These are phyloP conservation scores for Acronicta alni DNA, from an alignment of 2,888 invertebrate genomes.

Conservation along the genomic window DNA sequence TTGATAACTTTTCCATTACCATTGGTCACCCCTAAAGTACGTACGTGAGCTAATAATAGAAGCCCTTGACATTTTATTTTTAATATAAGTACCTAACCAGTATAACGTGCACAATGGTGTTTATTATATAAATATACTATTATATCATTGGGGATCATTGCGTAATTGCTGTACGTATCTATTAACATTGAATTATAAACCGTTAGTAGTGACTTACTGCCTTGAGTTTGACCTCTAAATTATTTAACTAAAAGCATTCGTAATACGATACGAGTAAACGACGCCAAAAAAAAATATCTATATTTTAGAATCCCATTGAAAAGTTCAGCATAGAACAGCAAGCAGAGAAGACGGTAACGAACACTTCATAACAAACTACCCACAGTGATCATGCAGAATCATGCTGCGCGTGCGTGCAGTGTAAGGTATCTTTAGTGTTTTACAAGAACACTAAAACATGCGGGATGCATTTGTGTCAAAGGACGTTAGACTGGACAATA, in stretches of 20 bases:
- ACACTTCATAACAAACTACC: no score
- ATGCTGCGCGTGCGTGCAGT: no score
- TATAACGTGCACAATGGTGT: neutral
- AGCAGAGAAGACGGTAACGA: no score
- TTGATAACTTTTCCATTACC: conserved; percentile 15
- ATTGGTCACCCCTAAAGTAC: conserved; percentile 8
- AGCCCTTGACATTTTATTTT: conserved; percentile 24
- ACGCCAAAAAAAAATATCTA: neutral
- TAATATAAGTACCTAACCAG: neutral
- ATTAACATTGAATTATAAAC: neutral
- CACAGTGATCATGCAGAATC: no score
- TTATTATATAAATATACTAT: neutral
- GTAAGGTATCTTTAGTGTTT: no score
- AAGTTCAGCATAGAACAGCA: neutral
- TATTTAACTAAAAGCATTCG: neutral
- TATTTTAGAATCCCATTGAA: neutral
- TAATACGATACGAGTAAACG: neutral
- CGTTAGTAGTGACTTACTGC: neutral
- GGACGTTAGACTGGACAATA: no score
- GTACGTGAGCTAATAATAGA: conserved; percentile 15
- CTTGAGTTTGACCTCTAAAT: conserved; percentile 2
- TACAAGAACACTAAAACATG: no score
- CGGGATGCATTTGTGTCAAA: neutral
- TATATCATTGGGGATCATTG: no score
- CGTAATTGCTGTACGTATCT: neutral